Percentiles rank a stretch among this genome's conserved stretches.
Conservation (phyloP, 2,113 vertebrate genomes). For the Aptenodytes forsteri region DNA sequence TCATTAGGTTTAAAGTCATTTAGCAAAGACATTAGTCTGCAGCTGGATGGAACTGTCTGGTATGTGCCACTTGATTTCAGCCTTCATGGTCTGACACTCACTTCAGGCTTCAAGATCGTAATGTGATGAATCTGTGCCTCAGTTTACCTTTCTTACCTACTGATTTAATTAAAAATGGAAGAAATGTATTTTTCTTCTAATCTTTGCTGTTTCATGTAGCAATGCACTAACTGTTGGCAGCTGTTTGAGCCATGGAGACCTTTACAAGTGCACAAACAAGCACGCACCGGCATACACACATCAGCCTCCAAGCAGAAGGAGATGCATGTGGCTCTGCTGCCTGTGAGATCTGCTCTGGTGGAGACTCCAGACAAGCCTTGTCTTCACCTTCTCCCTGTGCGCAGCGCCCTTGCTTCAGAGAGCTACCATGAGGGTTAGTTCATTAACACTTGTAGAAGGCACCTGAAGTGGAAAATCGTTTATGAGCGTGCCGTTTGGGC, state of each 20-base stretch:
- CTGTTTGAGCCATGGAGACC: neutral
- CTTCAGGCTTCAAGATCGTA: neutral
- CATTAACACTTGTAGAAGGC: neutral
- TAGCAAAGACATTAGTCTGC: neutral
- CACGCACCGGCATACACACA: neutral
- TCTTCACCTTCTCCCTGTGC: neutral
- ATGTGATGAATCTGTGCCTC: neutral
- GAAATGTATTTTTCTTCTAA: neutral
- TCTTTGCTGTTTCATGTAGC: neutral
- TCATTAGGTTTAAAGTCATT: neutral
- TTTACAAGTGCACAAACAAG: fast-evolving
- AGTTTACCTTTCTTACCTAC: neutral
- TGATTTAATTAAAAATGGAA: neutral
- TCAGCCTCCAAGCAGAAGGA: neutral
- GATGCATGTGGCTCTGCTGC: neutral
- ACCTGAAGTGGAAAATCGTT: neutral
- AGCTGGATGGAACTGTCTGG: slow-evolving; percentile 1
- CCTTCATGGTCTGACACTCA: neutral
- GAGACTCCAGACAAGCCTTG: neutral
- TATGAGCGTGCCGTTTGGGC: fast-evolving
- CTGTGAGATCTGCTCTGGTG: neutral
- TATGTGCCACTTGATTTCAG: neutral
- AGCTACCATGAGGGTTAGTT: neutral
- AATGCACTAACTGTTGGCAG: fast-evolving
- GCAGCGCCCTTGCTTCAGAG: neutral